A percentile compares a stretch with the other conserved stretches of the same genome.
Conservation (phyloP, 2,113 vertebrate genomes). For the Burhinus bistriatus region DNA sequence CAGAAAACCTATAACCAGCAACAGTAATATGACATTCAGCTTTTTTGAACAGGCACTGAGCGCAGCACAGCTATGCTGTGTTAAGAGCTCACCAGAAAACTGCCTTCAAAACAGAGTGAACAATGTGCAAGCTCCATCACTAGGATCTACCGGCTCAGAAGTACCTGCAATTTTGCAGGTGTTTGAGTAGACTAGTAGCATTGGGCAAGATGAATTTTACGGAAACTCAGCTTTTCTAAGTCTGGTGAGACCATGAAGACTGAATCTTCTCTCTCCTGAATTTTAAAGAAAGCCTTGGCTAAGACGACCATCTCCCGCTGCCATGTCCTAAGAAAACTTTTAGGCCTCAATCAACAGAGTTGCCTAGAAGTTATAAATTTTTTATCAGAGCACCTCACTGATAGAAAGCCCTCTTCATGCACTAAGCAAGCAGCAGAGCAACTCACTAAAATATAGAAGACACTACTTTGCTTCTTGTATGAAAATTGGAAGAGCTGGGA, state of each 20-base stretch:
- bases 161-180: neutral
- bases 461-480: neutral
- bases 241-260: neutral
- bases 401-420: neutral
- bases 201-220: neutral
- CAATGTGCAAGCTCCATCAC: neutral
- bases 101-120: neutral
- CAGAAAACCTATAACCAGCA: neutral
- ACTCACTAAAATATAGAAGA: neutral
- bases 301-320: neutral
- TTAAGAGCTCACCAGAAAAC: neutral
- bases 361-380: neutral
- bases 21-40: neutral
- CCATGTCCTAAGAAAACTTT: neutral
- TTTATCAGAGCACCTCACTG: neutral
- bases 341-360: neutral
- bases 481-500: neutral
- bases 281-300: neutral
- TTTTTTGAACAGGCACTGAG: neutral
- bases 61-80: neutral
- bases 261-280: neutral
- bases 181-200: neutral
- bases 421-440: neutral
- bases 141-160: neutral
- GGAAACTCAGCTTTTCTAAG: neutral